phyloP scores from a whole-genome alignment of 2,888 invertebrate species.

The Dione juno region DNA sequence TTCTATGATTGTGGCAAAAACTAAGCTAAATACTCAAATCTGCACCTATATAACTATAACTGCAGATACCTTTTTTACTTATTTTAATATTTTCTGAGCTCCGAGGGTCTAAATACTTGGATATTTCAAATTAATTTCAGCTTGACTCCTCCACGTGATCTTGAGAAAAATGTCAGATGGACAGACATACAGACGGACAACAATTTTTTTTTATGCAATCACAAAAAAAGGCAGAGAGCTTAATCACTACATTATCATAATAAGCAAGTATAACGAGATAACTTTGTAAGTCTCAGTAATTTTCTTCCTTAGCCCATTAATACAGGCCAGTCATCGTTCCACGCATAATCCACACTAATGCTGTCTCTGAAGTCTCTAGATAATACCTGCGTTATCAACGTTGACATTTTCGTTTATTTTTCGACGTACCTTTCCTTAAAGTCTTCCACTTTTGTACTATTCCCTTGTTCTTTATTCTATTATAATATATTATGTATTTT shows the following conservation, averaged over 20 bases:
- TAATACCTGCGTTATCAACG: constrained; percentile 12
- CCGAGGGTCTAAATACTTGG: too few relatives aligned
- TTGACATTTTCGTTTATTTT: constrained; percentile 15
- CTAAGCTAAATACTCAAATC: too few relatives aligned
- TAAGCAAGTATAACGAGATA: not conserved
- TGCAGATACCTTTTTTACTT: too few relatives aligned
- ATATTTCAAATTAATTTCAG: too few relatives aligned
- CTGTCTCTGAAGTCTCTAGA: constrained; percentile 14
- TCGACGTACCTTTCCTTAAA: not conserved
- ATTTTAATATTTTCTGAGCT: too few relatives aligned
- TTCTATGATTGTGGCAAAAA: too few relatives aligned
- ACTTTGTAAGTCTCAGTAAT: constrained; percentile 1
- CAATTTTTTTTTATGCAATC: too few relatives aligned
- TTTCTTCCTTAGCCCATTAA: not conserved
- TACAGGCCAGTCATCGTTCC: not conserved
- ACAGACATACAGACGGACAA: too few relatives aligned
- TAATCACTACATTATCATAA: not conserved
- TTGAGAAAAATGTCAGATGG: too few relatives aligned
- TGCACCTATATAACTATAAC: too few relatives aligned
- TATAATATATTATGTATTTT: not conserved
- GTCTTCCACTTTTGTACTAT: not conserved
- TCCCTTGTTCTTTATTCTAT: not conserved
- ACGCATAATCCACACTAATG: constrained; percentile 21
- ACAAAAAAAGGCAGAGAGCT: not conserved
- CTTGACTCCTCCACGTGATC: too few relatives aligned